These are phyloP conservation scores for Argopecten irradians DNA, from an alignment of 1,140 invertebrate species.

Conservation along the genomic window DNA sequence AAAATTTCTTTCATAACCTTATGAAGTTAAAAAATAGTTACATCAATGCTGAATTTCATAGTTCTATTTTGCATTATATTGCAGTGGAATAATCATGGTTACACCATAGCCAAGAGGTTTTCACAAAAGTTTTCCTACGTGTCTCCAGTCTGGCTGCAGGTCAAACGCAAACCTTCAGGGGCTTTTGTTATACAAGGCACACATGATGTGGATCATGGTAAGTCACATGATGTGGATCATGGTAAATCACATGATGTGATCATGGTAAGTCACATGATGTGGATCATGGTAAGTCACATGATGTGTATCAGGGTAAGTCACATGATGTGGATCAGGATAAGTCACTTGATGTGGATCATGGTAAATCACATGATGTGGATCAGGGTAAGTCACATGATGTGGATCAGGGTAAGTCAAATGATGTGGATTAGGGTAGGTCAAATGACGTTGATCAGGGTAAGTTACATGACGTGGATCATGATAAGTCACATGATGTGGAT, in stretches of 20 bases:
- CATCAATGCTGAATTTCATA: no score
- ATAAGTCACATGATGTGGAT: background rate
- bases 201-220: constrained; percentile 83
- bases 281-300: background rate
- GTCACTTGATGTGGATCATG: background rate
- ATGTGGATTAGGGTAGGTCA: background rate
- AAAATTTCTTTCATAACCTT: no score
- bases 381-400: background rate
- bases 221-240: background rate
- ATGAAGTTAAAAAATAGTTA: no score
- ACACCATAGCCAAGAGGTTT: constrained; percentile 94
- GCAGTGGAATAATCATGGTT: constrained; percentile 97
- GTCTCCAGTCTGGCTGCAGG: constrained; percentile 96
- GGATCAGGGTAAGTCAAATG: no score
- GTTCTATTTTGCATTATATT: constrained; percentile 70
- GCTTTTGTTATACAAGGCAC: constrained; percentile 77
- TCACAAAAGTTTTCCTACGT: constrained; percentile 92
- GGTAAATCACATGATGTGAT: background rate
- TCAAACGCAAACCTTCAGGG: constrained; percentile 81
- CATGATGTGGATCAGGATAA: background rate
- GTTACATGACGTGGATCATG: background rate
- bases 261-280: background rate
- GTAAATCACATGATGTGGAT: no score
- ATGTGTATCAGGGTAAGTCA: background rate
- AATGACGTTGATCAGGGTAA: background rate